These are phyloP conservation scores for Melanotaenia duboulayi DNA, from an alignment of 2,113 vertebrate species.

Conservation along the genomic window DNA sequence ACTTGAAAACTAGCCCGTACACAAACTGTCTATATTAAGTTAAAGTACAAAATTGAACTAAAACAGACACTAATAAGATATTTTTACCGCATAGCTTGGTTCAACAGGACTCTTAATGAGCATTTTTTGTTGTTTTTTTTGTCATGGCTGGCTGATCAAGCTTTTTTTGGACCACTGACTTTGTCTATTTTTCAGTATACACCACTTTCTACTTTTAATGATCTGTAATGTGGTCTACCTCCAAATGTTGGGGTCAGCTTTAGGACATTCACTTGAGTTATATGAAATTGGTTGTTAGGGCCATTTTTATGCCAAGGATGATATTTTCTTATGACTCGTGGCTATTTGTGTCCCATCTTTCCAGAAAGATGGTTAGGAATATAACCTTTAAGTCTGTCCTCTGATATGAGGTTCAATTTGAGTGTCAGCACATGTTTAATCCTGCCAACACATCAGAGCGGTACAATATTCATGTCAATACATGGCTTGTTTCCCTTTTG, in stretches of 20 bases:
- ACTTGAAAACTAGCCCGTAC: neutral
- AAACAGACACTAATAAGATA: neutral
- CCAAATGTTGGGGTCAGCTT: neutral
- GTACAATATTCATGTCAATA: neutral
- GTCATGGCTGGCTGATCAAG: conserved; percentile 9
- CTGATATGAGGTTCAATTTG: neutral
- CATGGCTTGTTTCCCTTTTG: neutral
- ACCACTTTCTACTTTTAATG: neutral
- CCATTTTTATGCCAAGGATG: neutral
- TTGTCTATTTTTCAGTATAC: neutral
- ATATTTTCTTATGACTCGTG: neutral
- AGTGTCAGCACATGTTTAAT: neutral
- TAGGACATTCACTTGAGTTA: neutral
- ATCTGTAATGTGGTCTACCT: neutral
- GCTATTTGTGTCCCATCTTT: neutral
- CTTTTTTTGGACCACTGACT: neutral
- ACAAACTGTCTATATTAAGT: conserved; percentile 15
- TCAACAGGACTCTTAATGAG: conserved; percentile 2
- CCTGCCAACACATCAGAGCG: neutral
- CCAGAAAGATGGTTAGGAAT: neutral
- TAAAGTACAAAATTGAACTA: conserved; percentile 10
- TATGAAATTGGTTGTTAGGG: neutral
- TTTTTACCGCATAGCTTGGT: conserved; percentile 25
- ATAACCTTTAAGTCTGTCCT: neutral
- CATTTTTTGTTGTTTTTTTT: too few relatives aligned